Conservation (phyloP, 2,888 invertebrate genomes). For the Eristalis arbustorum region DNA sequence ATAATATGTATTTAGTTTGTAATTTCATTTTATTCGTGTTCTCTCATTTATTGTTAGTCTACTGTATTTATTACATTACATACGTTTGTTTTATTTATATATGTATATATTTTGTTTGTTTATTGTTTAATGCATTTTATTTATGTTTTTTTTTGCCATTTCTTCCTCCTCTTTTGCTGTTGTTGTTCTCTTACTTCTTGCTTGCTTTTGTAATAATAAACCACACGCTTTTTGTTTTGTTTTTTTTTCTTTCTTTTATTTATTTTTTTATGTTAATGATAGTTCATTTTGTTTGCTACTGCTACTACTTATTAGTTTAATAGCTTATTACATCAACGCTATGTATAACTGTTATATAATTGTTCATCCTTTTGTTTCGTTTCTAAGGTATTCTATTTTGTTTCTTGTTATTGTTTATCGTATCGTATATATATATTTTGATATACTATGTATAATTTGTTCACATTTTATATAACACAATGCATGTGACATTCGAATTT, state of each 20-base stretch:
- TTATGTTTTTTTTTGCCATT: background rate
- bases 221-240: slow-evolving; percentile 36
- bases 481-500: slow-evolving; percentile 31
- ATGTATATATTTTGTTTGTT: slow-evolving; percentile 18
- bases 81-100: slow-evolving; percentile 4
- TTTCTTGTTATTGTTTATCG: slow-evolving; percentile 49
- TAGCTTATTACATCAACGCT: slow-evolving; percentile 69
- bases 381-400: slow-evolving; percentile 28
- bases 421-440: slow-evolving; percentile 55
- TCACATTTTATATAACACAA: slow-evolving; percentile 58
- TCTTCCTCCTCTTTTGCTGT: background rate
- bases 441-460: slow-evolving; percentile 65
- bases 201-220: slow-evolving; percentile 33
- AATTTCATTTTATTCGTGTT: slow-evolving; percentile 68
- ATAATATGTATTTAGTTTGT: slow-evolving; percentile 35
- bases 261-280: slow-evolving; percentile 46
- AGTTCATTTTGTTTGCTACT: slow-evolving; percentile 60
- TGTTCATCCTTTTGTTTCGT: slow-evolving; percentile 55
- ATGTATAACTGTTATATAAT: slow-evolving; percentile 65
- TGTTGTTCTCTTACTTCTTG: background rate
- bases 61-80: slow-evolving; percentile 38
- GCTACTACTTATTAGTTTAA: slow-evolving; percentile 65
- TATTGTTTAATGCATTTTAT: slow-evolving; percentile 65
- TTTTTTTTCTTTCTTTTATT: background rate
- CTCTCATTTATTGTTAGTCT: slow-evolving; percentile 63